phyloP scores from a whole-genome alignment of 2,888 invertebrate genomes.

The Amiota communis region DNA sequence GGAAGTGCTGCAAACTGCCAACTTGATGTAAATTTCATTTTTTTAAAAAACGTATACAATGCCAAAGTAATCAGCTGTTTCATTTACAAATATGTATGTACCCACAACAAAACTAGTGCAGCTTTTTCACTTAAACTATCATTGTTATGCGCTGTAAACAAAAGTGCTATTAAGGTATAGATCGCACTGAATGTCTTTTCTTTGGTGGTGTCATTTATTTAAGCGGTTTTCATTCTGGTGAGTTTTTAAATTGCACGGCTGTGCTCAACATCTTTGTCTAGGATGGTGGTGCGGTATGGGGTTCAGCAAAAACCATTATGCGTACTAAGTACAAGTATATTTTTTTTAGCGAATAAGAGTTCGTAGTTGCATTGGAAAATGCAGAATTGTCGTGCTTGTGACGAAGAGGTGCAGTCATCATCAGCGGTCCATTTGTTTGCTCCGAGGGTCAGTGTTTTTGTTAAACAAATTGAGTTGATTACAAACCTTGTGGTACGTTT shows the following conservation, averaged over 20 bases:
- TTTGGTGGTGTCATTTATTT: background rate
- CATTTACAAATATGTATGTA: background rate
- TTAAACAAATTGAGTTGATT: constrained; percentile 12
- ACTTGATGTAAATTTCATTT: too few relatives aligned
- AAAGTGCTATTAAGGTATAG: too few relatives aligned
- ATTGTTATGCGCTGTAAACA: too few relatives aligned
- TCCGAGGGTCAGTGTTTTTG: constrained; percentile 3
- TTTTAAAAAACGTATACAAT: background rate
- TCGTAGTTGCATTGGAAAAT: background rate
- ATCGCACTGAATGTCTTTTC: too few relatives aligned
- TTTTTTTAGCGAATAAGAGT: background rate
- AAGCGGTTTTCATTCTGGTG: background rate
- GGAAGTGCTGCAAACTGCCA: too few relatives aligned
- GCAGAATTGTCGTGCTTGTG: constrained; percentile 7
- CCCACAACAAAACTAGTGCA: too few relatives aligned
- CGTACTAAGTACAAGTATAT: background rate
- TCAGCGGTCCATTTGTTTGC: constrained; percentile 10
- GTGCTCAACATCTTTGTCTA: too few relatives aligned
- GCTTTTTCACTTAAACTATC: too few relatives aligned
- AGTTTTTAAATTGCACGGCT: too few relatives aligned
- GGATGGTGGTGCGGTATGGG: too few relatives aligned
- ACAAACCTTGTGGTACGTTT: background rate
- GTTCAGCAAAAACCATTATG: background rate
- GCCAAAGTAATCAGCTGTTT: background rate
- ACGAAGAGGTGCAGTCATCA: background rate